Base-by-base conservation (phyloP, 2,113 vertebrate species). In the Eudorcas thomsonii region DNA sequence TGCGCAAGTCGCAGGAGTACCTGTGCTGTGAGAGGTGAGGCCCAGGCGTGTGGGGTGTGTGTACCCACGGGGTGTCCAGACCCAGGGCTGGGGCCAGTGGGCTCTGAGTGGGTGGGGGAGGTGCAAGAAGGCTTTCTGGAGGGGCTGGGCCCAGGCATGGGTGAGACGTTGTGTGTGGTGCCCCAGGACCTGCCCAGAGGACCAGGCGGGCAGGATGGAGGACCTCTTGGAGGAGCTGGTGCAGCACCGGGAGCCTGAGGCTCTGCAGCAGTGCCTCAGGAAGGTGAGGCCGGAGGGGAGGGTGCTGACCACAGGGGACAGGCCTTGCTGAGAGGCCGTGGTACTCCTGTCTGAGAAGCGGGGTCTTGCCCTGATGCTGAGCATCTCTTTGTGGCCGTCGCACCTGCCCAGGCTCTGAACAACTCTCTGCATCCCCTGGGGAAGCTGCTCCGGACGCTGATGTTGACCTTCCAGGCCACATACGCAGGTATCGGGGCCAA, bases 391-490 rank as follows among this genome's bases (percentile, higher is more conserved):
- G 9, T 57, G 33, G 48, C 52, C 78, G 16, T 2, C 0, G 0
- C 33, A 0, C 57, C 17, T 39, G 33, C 36, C 85, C 97, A 99
- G 99, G 99, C 98, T 0, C 54, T 99, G 92, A 96, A 81, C 33
- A 98, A 97, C 28, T 90, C 99, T 0, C 95, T 97, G 26, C 99
- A 99, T 50, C 99, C 99, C 0, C 87, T 99, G 94, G 99, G 99
- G 3, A 99, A 99, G 97, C 97, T 99, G 25, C 96, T 99, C 25
- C 91, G 88, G 86, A 98, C 87, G 0, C 83, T 99, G 92, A 96
- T 45, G 0, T 74, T 98, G 67, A 98, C 98, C 21, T 99, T 99
- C 93, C 99, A 99, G 97, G 99, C 99, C 13, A 98, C 99, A 0
- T 99, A 98, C 2, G 93, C 98, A 0, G 99, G 99, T 1, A 71